Evolutionary conservation across 2,888 invertebrate genomes (phyloP), one percentile per base, ranked within the genome.

Genomic region (Spodoptera littoralis): DNA sequence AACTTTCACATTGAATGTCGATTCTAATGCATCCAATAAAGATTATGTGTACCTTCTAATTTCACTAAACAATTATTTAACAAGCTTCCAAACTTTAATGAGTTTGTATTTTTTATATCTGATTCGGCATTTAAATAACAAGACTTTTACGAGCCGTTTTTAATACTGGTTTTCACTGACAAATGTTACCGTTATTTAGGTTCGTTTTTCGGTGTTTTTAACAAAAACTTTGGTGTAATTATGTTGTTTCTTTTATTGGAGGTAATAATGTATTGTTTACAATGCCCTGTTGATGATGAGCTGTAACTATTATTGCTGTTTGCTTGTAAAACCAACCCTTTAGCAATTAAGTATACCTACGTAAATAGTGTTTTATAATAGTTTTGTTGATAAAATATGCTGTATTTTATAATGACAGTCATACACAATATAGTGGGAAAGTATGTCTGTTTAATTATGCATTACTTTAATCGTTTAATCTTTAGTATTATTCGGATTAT

Each of bases 1-100:
- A 73, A 89, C 90, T 91, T 91, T 92, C 91, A 86, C 87, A 84
- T 88, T 84, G 85, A 90, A 89, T 88, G 88, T 89, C 88, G 88
- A 89, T 90, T 85, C 87, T 90, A 90, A 90, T 89, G 88, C 84
- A 82, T 70, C 85, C 84, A 89, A 89, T 90, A 90, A 92, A 91
- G 88, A 90, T 90, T 86, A 88, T 88, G 76, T 83, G 83, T 81
- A 80, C 81, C 80, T 83, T 84, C 82, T 83, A 84, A 86, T 87
- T 87, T 83, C 79, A 84, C 79, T 84, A 81, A 81, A 86, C 80
- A 83, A 85, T 85, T 82, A 83, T 79, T 85, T 85, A 87, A 88
- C 88, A 77, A 88, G 84, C 83, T 80, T 79, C 76, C 71, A 78
- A 84, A 81, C 62, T 81, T 83, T 83, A 85, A 85, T 82, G 83